phyloP scores from a whole-genome alignment of 2,888 invertebrate genomes.

The Nymphalis c-album region DNA sequence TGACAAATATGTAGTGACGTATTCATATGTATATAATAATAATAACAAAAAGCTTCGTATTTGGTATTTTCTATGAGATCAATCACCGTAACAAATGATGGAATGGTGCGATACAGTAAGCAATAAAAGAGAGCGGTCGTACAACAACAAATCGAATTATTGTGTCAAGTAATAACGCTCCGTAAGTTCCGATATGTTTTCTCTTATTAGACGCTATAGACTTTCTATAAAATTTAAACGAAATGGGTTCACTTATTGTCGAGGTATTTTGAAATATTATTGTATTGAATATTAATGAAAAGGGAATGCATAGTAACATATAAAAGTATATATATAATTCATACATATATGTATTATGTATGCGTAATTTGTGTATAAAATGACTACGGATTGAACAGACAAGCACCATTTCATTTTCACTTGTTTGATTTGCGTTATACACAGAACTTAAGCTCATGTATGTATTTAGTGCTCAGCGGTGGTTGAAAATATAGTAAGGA shows the following conservation, averaged over 20 bases:
- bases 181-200: slow-evolving; percentile 10
- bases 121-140: slow-evolving; percentile 23
- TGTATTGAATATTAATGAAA: background rate
- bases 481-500: too few relatives aligned
- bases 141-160: slow-evolving; percentile 27
- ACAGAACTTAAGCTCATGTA: too few relatives aligned
- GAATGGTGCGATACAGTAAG: slow-evolving; percentile 21
- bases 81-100: slow-evolving; percentile 25
- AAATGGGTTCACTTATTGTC: background rate
- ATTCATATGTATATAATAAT: background rate
- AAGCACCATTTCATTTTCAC: too few relatives aligned
- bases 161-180: slow-evolving; percentile 18
- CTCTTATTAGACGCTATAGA: slow-evolving; percentile 13
- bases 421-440: too few relatives aligned
- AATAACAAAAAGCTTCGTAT: background rate
- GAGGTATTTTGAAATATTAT: background rate
- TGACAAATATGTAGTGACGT: background rate
- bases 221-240: slow-evolving; percentile 4
- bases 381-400: too few relatives aligned
- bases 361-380: too few relatives aligned
- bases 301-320: too few relatives aligned
- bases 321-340: too few relatives aligned
- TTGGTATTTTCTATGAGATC: slow-evolving; percentile 15
- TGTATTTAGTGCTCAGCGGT: too few relatives aligned
- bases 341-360: too few relatives aligned